Evolutionary conservation across 2,113 vertebrate genomes (phyloP), one percentile per base, ranked within the genome.

Genomic region (Cebidichthys violaceus): DNA sequence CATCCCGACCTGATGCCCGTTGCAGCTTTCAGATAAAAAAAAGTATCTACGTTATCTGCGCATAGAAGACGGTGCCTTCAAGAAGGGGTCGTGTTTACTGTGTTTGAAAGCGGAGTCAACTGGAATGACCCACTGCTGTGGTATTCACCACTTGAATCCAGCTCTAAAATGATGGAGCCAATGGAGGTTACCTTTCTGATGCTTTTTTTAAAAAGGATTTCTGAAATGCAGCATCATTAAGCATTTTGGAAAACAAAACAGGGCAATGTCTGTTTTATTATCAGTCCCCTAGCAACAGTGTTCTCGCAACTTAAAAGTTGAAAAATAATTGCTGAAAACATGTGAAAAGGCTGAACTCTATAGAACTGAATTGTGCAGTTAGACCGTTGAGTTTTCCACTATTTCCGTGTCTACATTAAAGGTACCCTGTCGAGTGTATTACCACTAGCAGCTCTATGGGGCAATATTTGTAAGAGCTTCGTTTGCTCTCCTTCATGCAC

Each of bases 31-130:
- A 59, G n/a, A 18, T 39, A 5, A 50, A 50, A 9, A 18, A 57
- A 43, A 47, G 33, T 27, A 50, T 24, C 39, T 41, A 33, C 50
- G 43, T 69, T 81, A 35, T 72, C 65, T 78, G 47, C 70, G 37
- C 45, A 24, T 8, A 1, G 27, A 62, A 69, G 41, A 68, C 13
- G 11, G 24, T 61, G 43, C 41, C 33, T 75, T 82, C 22, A 52
- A 50, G 39, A n/a, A 13, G 45, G 4, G 31, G 35, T 67, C 1
- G 4, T 41, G n/a, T 77, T 71, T 4, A 31, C n/a, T 62, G 57
- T 29, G 57, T 64, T 75, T 65, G 65, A n/a, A 65, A 37, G 37
- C 57, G 22, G 17, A 65, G 66, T 43, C 10, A 29, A 43, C 39
- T 41, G 33, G 50, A 52, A 43, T 54, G 71, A 70, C 24, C 65